Evolutionary conservation across 2,797 vertebrate genomes (phyloP).

Genomic region (Acipenser ruthenus): DNA sequence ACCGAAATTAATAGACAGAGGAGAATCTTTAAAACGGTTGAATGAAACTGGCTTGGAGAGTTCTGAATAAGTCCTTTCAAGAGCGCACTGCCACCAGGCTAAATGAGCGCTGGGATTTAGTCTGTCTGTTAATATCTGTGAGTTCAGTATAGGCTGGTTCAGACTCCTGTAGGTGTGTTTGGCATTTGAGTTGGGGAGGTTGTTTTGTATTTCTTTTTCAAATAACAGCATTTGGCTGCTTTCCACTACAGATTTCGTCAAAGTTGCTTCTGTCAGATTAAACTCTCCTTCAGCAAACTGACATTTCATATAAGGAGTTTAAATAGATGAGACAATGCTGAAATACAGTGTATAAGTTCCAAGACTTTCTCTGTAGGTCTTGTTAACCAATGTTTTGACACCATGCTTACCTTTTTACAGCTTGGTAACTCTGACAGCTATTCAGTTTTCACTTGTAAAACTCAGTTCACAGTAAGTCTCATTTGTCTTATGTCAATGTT

Average conservation of each 20-base stretch:
- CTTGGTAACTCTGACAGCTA: too few relatives aligned
- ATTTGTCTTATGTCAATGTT: too few relatives aligned
- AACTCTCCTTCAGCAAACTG: conserved; percentile 67
- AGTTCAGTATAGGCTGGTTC: conserved; percentile 32
- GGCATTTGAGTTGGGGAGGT: conserved; percentile 38
- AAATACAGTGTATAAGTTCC: conserved; percentile 49
- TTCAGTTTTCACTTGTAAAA: too few relatives aligned
- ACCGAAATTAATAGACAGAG: neutral
- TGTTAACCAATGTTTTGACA: conserved; percentile 64
- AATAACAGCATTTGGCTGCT: conserved; percentile 53
- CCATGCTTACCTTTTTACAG: neutral
- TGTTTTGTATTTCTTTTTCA: conserved; percentile 32
- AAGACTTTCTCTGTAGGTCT: conserved; percentile 32
- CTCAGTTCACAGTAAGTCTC: too few relatives aligned
- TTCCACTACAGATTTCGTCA: conserved; percentile 43
- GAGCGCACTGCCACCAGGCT: conserved; percentile 37
- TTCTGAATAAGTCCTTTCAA: conserved; percentile 47
- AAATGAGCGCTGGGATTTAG: conserved; percentile 34
- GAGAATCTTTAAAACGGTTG: conserved; percentile 38
- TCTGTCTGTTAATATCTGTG: conserved; percentile 45
- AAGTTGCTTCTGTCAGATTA: conserved; percentile 76
- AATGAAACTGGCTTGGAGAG: conserved; percentile 34
- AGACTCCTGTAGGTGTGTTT: conserved; percentile 44
- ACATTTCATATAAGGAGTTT: conserved; percentile 52
- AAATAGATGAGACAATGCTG: conserved; percentile 52